A percentile compares a stretch with the other conserved stretches of the same genome.
Conservation (phyloP, 2,113 vertebrate species). For the Ramphastos sulfuratus region DNA sequence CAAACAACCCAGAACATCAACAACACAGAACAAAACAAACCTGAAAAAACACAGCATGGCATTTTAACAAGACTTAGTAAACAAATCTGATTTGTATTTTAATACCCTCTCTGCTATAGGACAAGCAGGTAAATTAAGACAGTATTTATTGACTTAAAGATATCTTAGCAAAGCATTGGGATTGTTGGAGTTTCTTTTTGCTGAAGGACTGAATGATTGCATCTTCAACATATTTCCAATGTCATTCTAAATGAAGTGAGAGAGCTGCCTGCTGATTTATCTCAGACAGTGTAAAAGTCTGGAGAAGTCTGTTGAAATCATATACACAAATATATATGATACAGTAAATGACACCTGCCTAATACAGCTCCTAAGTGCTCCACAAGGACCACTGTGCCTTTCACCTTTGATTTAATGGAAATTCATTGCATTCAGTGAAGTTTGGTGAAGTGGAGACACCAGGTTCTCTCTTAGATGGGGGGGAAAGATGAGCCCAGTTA, state of each 20-base stretch:
- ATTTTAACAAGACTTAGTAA: neutral
- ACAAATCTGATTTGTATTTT: neutral
- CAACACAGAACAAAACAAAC: too few species aligned
- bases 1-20: too few species aligned
- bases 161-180: neutral
- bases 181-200: neutral
- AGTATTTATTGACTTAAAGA: neutral
- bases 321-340: neutral
- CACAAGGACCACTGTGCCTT: neutral
- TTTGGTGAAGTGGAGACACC: slow-evolving; percentile 53
- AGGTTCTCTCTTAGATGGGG: slow-evolving; percentile 54
- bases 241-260: neutral
- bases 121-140: neutral
- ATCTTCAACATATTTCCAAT: neutral
- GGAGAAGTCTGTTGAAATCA: neutral
- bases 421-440: slow-evolving; percentile 34
- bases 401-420: slow-evolving; percentile 66
- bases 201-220: neutral
- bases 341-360: neutral
- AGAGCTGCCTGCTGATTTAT: neutral
- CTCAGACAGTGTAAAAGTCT: neutral
- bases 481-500: slow-evolving; percentile 71
- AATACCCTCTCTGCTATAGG: neutral
- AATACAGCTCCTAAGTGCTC: neutral
- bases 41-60: rapidly evolving